Evolutionary conservation across 2,888 invertebrate genomes (phyloP).

Genomic region (Gnatocerus cornutus): DNA sequence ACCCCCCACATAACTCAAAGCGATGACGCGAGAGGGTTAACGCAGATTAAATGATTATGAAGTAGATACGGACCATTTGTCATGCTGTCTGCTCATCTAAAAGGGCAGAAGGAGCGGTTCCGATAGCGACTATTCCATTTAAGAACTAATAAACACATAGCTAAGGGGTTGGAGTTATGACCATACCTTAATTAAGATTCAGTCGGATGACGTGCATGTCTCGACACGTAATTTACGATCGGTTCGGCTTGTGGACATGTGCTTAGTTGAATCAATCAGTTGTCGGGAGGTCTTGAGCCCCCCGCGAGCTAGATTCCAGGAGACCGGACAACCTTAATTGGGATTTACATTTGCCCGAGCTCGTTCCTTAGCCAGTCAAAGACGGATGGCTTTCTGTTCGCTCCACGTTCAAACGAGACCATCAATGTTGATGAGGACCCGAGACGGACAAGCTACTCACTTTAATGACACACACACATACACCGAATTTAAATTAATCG

Average conservation of each 20-base stretch:
- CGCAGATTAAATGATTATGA: conserved; percentile 72
- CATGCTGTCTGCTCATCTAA: conserved; percentile 66
- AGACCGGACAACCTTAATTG: conserved; percentile 69
- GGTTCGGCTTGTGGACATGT: conserved; percentile 64
- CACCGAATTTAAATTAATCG: conserved; percentile 27
- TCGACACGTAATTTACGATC: conserved; percentile 65
- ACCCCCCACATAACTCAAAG: conserved; percentile 61
- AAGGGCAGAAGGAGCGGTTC: conserved; percentile 54
- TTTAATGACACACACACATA: conserved; percentile 44
- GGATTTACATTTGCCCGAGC: conserved; percentile 69
- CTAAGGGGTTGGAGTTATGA: conserved; percentile 39
- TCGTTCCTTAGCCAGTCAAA: conserved; percentile 62
- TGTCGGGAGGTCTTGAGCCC: conserved; percentile 66
- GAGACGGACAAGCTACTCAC: conserved; percentile 45
- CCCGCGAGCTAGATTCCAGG: conserved; percentile 65
- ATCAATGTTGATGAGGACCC: conserved; percentile 52
- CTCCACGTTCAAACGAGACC: conserved; percentile 37
- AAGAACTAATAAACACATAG: conserved; percentile 48
- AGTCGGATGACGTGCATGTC: conserved; percentile 18
- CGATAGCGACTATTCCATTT: conserved; percentile 39
- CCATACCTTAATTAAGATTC: conserved; percentile 42
- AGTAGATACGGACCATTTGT: conserved; percentile 71
- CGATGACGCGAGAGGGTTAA: conserved; percentile 71
- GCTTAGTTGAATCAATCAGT: conserved; percentile 70
- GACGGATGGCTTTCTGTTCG: conserved; percentile 55